Evolutionary conservation across 2,797 vertebrate species (phyloP), one percentile per base, ranked within the genome.

Genomic region (Gephyroberyx darwinii): DNA sequence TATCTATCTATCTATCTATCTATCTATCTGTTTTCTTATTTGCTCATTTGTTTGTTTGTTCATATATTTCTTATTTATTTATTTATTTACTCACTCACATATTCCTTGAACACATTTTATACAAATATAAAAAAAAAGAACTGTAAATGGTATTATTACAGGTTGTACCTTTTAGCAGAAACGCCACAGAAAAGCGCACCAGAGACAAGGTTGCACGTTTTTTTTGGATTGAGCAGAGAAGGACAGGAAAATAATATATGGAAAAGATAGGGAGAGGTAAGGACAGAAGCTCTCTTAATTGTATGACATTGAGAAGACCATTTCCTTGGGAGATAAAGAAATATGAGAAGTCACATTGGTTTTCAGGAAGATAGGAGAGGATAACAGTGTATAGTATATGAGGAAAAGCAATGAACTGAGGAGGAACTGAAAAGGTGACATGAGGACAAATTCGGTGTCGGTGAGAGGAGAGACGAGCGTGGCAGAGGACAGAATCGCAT

Each of bases 241-340:
- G 52, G 66, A 51, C 4, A 1, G 13, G 14, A 43, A 50, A 83
- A 69, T 82, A 31, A 82, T 26, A 81, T 74, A 63, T 14, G 45
- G 31, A 43, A 26, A 0, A 55, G 80, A 80, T 54, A 78, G 73
- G 0, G n/a, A 76, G 65, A 2, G 2, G 26, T 64, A 14, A 77
- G 57, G 67, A 69, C 41, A 54, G 17, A 59, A 71, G 61, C 14
- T 77, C 53, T 51, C 57, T 77, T 30, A 33, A 51, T 64, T 72
- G 0, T 5, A n/a, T 66, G 81, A 78, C 75, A 71, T 37, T 78
- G 74, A 84, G 71, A 71, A 39, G 48, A 7, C 53, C 7, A 5
- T 57, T 69, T 74, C 63, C 75, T 48, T 56, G 51, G 57, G 50
- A 78, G 74, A 86, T 84, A 82, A 81, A 76, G 71, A 61, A 64